These are phyloP conservation scores for Orchestia grillus DNA, from an alignment of 1,140 invertebrate species.

Conservation along the genomic window DNA sequence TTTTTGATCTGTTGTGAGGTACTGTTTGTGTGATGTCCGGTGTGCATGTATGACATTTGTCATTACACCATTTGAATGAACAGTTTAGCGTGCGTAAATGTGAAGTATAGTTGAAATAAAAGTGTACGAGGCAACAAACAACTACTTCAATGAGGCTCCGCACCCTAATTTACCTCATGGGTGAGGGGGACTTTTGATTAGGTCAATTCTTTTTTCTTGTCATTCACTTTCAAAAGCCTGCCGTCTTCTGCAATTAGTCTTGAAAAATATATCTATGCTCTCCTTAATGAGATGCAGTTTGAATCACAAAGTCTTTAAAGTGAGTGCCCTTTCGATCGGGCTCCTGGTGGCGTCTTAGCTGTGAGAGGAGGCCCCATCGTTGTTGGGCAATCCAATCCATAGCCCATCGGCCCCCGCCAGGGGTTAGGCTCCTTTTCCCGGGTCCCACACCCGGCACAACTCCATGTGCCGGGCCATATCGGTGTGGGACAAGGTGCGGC, in stretches of 20 bases:
- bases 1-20: not conserved
- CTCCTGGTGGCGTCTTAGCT: no score
- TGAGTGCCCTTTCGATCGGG: not conserved
- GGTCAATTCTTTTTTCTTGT: not conserved
- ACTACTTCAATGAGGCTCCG: not conserved
- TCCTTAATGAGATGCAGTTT: not conserved
- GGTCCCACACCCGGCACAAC: no score
- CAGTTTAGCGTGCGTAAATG: no score
- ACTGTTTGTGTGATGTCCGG: not conserved
- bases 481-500: no score
- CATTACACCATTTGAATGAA: no score
- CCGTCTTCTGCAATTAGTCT: not conserved
- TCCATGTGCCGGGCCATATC: no score
- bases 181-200: not conserved
- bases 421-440: no score
- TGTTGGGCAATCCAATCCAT: no score
- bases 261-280: not conserved
- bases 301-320: not conserved
- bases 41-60: not conserved
- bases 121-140: no score
- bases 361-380: no score
- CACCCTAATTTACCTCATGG: not conserved
- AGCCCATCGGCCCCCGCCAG: no score
- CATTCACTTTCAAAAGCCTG: not conserved
- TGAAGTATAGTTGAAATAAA: no score